Evolutionary conservation across 2,113 vertebrate genomes (phyloP).

Genomic region (Alces alces): DNA sequence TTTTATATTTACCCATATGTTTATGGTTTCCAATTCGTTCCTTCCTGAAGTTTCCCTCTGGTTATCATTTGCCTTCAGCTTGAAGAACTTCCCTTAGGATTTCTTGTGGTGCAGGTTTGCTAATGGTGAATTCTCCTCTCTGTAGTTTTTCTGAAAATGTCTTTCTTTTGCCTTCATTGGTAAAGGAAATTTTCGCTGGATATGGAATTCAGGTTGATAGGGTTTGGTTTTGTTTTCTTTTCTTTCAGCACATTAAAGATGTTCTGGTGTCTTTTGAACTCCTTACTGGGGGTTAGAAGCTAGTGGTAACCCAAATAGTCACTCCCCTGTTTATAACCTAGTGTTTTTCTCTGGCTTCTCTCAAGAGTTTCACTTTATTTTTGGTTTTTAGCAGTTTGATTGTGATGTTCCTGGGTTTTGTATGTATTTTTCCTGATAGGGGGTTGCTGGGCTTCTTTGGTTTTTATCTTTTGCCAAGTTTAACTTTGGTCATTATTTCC

Average conservation of each 20-base stretch:
- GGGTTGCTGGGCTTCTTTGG: background rate
- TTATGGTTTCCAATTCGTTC: background rate
- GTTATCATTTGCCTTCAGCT: background rate
- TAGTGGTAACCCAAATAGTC: background rate
- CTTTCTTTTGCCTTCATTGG: background rate
- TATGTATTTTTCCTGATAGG: background rate
- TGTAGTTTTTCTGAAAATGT: background rate
- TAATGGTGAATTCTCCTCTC: background rate
- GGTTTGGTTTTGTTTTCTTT: background rate
- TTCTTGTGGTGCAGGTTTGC: background rate
- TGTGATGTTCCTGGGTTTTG: background rate
- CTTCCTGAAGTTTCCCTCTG: background rate
- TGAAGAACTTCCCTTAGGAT: background rate
- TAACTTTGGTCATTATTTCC: background rate
- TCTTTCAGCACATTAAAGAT: background rate
- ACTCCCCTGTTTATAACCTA: background rate
- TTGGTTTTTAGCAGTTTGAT: background rate
- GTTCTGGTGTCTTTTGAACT: background rate
- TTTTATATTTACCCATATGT: background rate
- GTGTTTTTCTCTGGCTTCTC: background rate
- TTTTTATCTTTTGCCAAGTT: background rate
- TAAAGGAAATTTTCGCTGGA: background rate
- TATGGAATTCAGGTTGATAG: background rate
- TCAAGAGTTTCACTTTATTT: background rate
- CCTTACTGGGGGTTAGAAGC: background rate